Conservation (phyloP, 2,888 invertebrate genomes). For the Colostygia pectinataria region DNA sequence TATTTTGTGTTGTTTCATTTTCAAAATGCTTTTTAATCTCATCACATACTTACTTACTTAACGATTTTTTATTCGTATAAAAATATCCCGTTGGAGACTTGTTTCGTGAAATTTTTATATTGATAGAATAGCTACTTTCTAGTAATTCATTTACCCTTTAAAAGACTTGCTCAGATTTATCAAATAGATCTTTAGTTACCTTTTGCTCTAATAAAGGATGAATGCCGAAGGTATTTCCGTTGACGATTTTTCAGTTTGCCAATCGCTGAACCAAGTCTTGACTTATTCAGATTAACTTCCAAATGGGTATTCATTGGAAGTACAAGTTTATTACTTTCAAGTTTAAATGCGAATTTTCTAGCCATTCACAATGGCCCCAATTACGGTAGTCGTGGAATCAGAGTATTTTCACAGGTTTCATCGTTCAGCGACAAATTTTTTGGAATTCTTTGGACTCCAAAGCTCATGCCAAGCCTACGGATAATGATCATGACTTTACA, state of each 20-base stretch:
- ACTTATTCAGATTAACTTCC: constrained; percentile 61
- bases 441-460: too few species aligned
- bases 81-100: too few species aligned
- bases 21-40: too few species aligned
- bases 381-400: constrained; percentile 64
- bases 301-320: constrained; percentile 68
- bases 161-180: too few species aligned
- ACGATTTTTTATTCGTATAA: too few species aligned
- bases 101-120: too few species aligned
- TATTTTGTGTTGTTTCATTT: too few species aligned
- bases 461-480: too few species aligned
- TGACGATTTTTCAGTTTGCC: constrained; percentile 3
- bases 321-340: constrained; percentile 74
- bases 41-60: too few species aligned
- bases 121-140: neutral
- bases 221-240: neutral
- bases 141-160: neutral
- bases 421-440: constrained; percentile 43
- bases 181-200: too few species aligned
- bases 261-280: constrained; percentile 20
- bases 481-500: too few species aligned
- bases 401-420: constrained; percentile 53
- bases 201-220: too few species aligned
- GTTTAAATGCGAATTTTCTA: constrained; percentile 61
- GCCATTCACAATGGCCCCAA: constrained; percentile 66